A percentile compares a stretch with the other conserved stretches of the same genome.
Evolutionary conservation across 2,888 invertebrate genomes (phyloP).

Genomic region (Eupithecia dodoneata): DNA sequence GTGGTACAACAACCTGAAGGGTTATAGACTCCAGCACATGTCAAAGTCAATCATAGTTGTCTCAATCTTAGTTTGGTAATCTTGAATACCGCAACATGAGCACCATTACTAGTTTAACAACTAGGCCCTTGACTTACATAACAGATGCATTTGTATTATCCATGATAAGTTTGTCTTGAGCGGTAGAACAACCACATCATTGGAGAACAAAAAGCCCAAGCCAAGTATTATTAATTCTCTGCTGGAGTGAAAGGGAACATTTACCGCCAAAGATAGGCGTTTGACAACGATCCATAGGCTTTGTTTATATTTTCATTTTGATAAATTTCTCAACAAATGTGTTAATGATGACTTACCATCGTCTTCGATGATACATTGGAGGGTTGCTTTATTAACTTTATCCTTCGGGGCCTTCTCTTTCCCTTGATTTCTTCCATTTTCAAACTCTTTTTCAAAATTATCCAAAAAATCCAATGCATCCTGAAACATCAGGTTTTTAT

Average conservation of each 20-base stretch:
- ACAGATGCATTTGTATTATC: no score
- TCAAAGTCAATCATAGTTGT: background rate
- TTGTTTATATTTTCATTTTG: background rate
- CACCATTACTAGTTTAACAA: no score
- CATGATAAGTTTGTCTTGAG: no score
- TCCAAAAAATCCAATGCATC: conserved; percentile 62
- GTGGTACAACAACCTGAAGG: background rate
- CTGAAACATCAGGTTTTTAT: conserved; percentile 62
- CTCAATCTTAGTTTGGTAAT: no score
- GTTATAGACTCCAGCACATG: background rate
- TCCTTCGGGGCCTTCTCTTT: conserved; percentile 65
- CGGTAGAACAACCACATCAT: background rate
- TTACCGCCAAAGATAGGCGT: conserved; percentile 15
- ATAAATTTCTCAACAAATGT: background rate
- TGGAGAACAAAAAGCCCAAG: background rate
- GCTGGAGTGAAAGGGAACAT: background rate
- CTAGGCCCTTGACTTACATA: no score
- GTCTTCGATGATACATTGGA: conserved; percentile 75
- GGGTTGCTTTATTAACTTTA: conserved; percentile 60
- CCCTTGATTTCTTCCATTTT: conserved; percentile 57
- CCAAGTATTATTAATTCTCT: background rate
- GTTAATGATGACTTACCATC: conserved; percentile 59
- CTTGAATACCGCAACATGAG: no score
- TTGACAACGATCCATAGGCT: background rate
- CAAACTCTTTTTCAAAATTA: conserved; percentile 69